These are phyloP conservation scores for Amniataba percoides DNA, from an alignment of 2,797 vertebrate species.

Conservation along the genomic window DNA sequence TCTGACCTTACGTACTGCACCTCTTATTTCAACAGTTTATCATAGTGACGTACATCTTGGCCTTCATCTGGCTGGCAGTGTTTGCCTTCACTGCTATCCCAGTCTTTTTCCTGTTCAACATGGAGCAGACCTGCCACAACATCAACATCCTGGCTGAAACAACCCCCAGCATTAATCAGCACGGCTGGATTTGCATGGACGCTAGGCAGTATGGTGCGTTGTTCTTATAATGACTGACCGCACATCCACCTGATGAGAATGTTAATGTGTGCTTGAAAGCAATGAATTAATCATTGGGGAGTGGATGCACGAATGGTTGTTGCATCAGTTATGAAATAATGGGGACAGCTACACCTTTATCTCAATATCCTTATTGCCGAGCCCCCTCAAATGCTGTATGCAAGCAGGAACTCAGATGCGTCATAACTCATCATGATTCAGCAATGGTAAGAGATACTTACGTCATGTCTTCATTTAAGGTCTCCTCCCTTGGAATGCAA, in stretches of 20 bases:
- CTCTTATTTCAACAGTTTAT: constrained; percentile 89
- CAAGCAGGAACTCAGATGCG: constrained; percentile 14
- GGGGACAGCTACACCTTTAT: constrained; percentile 31
- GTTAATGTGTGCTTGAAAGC: constrained; percentile 57
- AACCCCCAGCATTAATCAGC: constrained; percentile 90
- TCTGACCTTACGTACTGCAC: constrained; percentile 45
- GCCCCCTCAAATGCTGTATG: constrained; percentile 26
- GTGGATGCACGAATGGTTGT: constrained; percentile 32
- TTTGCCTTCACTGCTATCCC: constrained; percentile 94
- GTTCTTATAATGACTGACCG: constrained; percentile 54
- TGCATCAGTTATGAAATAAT: constrained; percentile 57
- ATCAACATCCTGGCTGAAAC: constrained; percentile 93
- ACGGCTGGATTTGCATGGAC: constrained; percentile 91
- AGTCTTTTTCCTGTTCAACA: constrained; percentile 97
- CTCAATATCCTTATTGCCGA: constrained; percentile 22
- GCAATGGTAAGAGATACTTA: constrained; percentile 36
- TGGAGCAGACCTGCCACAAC: constrained; percentile 95
- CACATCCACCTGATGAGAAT: constrained; percentile 64
- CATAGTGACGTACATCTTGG: constrained; percentile 94
- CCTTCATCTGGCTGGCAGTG: constrained; percentile 94
- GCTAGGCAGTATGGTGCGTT: constrained; percentile 96
- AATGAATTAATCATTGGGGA: constrained; percentile 58
- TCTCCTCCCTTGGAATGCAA: constrained; percentile 95
- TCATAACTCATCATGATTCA: constrained; percentile 60
- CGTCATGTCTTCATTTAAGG: constrained; percentile 83